phyloP scores from a whole-genome alignment of 2,888 invertebrate genomes.

The Acanthacorydalis orientalis region DNA sequence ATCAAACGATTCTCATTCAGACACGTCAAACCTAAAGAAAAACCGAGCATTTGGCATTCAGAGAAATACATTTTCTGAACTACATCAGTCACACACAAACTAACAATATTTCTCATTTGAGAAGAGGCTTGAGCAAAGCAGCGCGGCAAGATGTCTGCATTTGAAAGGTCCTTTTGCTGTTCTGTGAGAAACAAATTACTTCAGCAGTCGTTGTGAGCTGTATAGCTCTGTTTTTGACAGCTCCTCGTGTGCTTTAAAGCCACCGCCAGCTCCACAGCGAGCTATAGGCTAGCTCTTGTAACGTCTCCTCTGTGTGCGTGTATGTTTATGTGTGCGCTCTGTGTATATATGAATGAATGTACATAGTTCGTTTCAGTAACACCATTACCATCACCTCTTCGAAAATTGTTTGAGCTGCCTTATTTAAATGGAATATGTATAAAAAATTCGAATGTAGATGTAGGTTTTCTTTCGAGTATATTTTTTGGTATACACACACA shows the following conservation, averaged over 20 bases:
- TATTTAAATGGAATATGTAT: too few species aligned
- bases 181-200: not conserved
- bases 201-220: not conserved
- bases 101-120: conserved; percentile 21
- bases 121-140: conserved; percentile 40
- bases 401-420: too few species aligned
- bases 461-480: not conserved
- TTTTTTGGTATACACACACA: not conserved
- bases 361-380: too few species aligned
- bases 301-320: not conserved
- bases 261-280: not conserved
- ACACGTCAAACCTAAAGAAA: too few species aligned
- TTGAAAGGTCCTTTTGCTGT: not conserved
- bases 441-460: too few species aligned
- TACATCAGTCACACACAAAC: too few species aligned
- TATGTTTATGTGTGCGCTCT: not conserved
- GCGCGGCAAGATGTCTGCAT: not conserved
- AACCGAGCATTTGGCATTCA: too few species aligned
- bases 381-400: too few species aligned
- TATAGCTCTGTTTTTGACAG: not conserved
- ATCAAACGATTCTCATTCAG: too few species aligned
- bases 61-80: too few species aligned
- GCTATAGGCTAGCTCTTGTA: not conserved
- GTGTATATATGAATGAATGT: too few species aligned
- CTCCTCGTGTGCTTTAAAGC: not conserved